Conservation (phyloP, 2,888 invertebrate genomes). For the Zaprionus bogoriensis region DNA sequence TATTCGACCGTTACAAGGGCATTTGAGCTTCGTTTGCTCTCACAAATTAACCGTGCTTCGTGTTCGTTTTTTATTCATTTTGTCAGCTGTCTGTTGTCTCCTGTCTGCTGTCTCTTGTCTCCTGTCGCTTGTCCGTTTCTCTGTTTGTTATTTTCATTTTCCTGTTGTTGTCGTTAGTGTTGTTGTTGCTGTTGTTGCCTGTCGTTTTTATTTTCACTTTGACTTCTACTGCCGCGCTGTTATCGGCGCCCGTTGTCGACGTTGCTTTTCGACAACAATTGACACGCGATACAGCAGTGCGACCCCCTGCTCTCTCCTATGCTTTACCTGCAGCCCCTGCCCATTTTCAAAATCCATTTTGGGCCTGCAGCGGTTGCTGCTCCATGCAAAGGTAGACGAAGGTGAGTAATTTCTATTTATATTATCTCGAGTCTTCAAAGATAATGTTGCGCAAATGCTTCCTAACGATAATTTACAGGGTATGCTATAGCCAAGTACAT, state of each 20-base stretch:
- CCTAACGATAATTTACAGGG: no score
- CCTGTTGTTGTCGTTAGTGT: slow-evolving; percentile 14
- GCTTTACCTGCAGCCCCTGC: neutral
- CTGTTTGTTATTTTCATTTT: slow-evolving; percentile 21
- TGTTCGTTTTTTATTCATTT: slow-evolving; percentile 12
- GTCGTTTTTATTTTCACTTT: slow-evolving; percentile 45
- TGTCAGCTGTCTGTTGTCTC: slow-evolving; percentile 42
- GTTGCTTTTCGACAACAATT: slow-evolving; percentile 70
- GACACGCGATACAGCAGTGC: slow-evolving; percentile 78
- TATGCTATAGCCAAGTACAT: no score
- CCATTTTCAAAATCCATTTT: no score
- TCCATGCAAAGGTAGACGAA: no score
- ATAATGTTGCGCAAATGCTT: no score
- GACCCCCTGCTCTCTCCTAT: neutral
- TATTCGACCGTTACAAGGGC: neutral
- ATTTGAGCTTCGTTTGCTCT: neutral
- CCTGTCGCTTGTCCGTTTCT: slow-evolving; percentile 1
- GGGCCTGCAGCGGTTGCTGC: no score
- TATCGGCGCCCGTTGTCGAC: slow-evolving; percentile 54
- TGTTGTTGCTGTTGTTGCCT: slow-evolving; percentile 30
- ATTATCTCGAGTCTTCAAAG: no score
- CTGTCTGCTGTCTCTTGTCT: slow-evolving; percentile 1
- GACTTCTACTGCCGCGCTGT: slow-evolving; percentile 29
- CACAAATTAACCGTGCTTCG: neutral
- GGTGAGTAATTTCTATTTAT: no score